Evolutionary conservation across 2,113 vertebrate genomes (phyloP), one percentile per base, ranked within the genome.

Genomic region (Ceyx cyanopectus): DNA sequence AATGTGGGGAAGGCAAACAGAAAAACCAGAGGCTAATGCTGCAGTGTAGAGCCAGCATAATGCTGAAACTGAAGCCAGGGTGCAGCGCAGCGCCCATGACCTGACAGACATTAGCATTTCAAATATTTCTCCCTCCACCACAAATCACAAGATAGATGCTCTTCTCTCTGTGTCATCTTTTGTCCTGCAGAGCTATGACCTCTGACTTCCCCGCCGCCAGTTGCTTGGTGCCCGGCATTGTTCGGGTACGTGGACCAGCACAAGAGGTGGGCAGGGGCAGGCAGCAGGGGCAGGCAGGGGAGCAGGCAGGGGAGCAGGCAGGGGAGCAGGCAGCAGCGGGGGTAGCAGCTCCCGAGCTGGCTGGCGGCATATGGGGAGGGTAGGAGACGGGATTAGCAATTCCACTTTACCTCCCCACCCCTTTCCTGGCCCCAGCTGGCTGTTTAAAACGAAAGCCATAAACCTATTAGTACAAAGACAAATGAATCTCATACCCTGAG

Each of bases 401-500:
- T 40, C 32, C 17, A 24, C 58, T n/a, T 70, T 41, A 81, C 41
- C 76, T 85, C 48, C 72, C 57, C 40, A 51, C 56, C 48, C 90
- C 74, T 89, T 63, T 24, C 72, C 68, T 7, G 86, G 81, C 70
- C 66, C 69, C 78, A 80, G 72, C 66, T 37, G 57, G 82, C 74
- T 92, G 74, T 78, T 96, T 94, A 82, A 94, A 81, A 81, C 77
- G 86, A 68, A 85, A 83, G 76, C 82, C 91, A 70, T 92, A 95
- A 86, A 94, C 69, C 90, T 81, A 87, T 94, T 89, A 94, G 94
- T 96, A 92, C 81, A 92, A 94, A 70, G 87, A 95, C 91, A 86
- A 95, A 93, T 76, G 91, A 93, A 77, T 93, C 92, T 89, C 84
- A 65, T 73, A 53, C 73, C 95, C 72, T 8, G 43, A 93, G 93